Evolutionary conservation across 2,797 vertebrate genomes (phyloP).

Genomic region (Liparis tanakae): DNA sequence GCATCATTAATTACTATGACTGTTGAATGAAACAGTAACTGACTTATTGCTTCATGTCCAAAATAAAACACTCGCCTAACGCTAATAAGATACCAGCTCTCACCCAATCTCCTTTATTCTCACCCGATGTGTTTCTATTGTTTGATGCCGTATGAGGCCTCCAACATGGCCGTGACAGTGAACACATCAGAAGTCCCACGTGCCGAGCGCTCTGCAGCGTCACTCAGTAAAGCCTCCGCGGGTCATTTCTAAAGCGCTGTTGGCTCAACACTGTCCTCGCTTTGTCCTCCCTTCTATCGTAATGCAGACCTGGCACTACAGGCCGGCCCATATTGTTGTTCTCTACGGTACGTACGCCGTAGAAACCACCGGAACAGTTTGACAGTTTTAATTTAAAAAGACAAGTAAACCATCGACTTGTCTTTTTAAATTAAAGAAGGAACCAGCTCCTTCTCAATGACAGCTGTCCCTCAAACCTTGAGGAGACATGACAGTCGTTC

Average conservation of each 20-base stretch:
- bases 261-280: conserved; percentile 67
- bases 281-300: conserved; percentile 77
- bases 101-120: not conserved
- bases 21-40: not conserved
- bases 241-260: conserved; percentile 72
- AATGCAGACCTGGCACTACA: conserved; percentile 79
- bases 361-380: conserved; percentile 76
- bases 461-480: not conserved
- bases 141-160: not conserved
- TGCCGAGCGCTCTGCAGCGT: conserved; percentile 32
- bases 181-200: conserved; percentile 21
- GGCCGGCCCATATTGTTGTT: conserved; percentile 71
- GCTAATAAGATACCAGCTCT: not conserved
- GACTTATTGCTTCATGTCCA: too few species aligned
- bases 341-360: conserved; percentile 60
- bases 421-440: conserved; percentile 10
- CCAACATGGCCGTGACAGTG: not conserved
- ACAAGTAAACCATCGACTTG: not conserved
- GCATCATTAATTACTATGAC: too few species aligned
- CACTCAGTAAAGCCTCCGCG: conserved; percentile 55
- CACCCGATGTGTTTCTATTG: not conserved
- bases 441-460: not conserved
- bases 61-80: not conserved
- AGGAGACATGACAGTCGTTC: not conserved
- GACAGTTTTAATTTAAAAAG: too few species aligned